Evolutionary conservation across 2,113 vertebrate species (phyloP), one percentile per base, ranked within the genome.

Genomic region (Gadus macrocephalus): DNA sequence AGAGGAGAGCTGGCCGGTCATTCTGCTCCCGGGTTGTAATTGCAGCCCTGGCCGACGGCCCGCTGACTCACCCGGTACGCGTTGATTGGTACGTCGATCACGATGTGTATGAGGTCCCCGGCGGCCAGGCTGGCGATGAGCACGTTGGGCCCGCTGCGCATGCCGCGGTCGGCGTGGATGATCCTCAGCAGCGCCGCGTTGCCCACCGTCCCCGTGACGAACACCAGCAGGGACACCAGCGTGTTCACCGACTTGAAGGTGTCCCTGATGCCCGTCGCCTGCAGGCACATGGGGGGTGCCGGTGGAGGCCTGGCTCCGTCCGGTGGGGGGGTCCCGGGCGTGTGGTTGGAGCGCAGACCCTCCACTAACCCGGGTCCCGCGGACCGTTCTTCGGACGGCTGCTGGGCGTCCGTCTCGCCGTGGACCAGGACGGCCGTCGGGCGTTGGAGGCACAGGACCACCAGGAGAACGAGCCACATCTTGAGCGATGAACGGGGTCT

Each of bases 231-330:
- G 17, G 94, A 95, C 35, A 97, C 91, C 15, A 90, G 77, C 0
- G 94, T 92, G 80, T 94, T 97, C 85, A 97, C 90, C 67, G 95
- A 96, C 82, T 94, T 96, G 88, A 98, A 97, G 27, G 93, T 87
- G 59, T 87, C 89, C 78, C 86, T 92, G 85, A 97, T 93, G 82
- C 91, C 88, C 0, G 90, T 86, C 0, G 84, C 77, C 27, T 87
- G 69, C 0, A 78, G 78, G 85, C 96, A 97, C 83, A 88, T 87
- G 0, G 95, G 91, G 27, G 83, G 91, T 0, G 28, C 73, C 55
- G 3, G 55, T 16, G 55, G 15, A 3, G 15, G 55, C 55, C 7
- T 5, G 55, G 9, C 1, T 5, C 5, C 55, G 55, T 16, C 55
- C 15, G 55, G 55, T 4, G 11, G 6, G 12, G 42, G 7, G 12